Evolutionary conservation across 2,113 vertebrate genomes (phyloP).

Genomic region (Sitta europaea): DNA sequence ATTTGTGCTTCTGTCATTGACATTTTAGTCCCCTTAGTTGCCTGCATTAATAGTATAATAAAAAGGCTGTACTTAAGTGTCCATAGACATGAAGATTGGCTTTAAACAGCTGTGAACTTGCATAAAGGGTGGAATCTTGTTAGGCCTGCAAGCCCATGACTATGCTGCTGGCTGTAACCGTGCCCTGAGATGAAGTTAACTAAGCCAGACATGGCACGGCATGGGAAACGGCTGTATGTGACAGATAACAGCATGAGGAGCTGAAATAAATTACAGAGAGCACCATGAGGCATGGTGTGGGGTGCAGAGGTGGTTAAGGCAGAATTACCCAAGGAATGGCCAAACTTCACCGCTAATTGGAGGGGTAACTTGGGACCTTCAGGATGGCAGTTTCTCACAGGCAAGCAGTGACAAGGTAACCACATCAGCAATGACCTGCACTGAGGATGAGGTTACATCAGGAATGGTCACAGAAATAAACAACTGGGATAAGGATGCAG

Average conservation of each 20-base stretch:
- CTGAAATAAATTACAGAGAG: background rate
- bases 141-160: background rate
- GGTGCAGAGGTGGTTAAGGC: background rate
- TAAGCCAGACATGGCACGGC: fast-evolving
- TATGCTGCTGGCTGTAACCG: background rate
- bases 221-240: background rate
- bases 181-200: background rate
- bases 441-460: background rate
- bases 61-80: background rate
- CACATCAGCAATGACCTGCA: background rate
- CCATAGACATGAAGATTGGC: background rate
- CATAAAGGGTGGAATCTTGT: background rate
- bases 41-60: background rate
- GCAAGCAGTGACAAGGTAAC: background rate
- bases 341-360: background rate
- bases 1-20: background rate
- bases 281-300: background rate
- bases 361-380: background rate
- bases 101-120: background rate
- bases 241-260: background rate
- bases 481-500: background rate
- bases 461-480: background rate
- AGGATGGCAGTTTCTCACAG: background rate
- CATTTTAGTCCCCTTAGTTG: background rate
- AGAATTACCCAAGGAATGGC: background rate